These are phyloP conservation scores for Gymnobelideus leadbeateri DNA, from an alignment of 2,113 vertebrate genomes.

Conservation along the genomic window DNA sequence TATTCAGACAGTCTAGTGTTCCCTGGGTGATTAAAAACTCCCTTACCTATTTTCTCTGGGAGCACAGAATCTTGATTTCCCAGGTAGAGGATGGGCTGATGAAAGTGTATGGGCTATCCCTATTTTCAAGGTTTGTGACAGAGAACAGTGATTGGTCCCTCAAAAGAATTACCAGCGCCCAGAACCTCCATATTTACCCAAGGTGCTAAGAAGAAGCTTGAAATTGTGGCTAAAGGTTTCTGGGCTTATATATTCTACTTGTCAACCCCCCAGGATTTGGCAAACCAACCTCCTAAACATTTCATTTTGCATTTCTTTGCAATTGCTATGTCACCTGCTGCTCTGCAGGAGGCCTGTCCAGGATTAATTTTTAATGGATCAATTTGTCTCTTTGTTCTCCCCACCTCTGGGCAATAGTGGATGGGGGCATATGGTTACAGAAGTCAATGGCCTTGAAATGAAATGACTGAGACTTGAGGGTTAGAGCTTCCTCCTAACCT, in stretches of 20 bases:
- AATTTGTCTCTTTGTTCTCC: constrained; percentile 8
- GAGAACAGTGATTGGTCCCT: background rate
- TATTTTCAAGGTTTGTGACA: background rate
- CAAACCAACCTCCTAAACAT: background rate
- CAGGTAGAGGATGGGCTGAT: background rate
- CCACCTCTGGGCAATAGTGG: background rate
- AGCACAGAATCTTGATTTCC: background rate
- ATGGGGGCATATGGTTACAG: background rate
- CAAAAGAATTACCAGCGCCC: background rate
- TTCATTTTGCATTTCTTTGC: background rate
- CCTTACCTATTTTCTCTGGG: background rate
- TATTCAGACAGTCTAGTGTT: background rate
- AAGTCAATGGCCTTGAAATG: background rate
- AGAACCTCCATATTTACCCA: background rate
- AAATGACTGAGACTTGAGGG: background rate
- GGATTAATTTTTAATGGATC: background rate
- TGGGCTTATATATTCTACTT: background rate
- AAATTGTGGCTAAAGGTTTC: background rate
- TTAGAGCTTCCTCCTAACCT: background rate
- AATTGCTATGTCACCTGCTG: background rate
- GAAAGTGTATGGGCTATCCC: background rate
- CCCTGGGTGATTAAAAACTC: background rate
- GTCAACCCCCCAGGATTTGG: background rate
- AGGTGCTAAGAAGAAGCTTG: background rate
- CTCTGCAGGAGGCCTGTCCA: constrained; percentile 12